phyloP scores from a whole-genome alignment of 2,113 vertebrate species.

The Syngnathus floridae region DNA sequence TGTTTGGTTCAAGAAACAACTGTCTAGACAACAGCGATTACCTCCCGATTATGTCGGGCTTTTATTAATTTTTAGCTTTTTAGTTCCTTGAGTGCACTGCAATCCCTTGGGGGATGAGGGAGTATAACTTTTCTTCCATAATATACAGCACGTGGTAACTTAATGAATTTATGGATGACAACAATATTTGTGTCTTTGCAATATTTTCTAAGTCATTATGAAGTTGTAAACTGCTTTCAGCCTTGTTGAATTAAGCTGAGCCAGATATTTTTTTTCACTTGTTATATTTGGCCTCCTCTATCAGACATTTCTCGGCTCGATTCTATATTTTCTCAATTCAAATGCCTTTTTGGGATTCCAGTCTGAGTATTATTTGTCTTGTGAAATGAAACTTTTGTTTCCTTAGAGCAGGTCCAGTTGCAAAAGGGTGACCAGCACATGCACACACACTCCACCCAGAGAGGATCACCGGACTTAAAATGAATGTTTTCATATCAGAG shows the following conservation, averaged over 20 bases:
- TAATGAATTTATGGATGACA: conserved; percentile 5
- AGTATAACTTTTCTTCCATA: background rate
- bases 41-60: background rate
- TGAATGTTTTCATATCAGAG: background rate
- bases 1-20: background rate
- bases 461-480: background rate
- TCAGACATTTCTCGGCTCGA: background rate
- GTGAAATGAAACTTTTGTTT: conserved; percentile 6
- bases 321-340: conserved; percentile 4
- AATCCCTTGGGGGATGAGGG: background rate
- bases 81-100: background rate
- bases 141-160: background rate
- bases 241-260: background rate
- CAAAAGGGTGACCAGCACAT: background rate
- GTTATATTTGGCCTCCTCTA: background rate
- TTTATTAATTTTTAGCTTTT: background rate
- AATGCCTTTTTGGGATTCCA: background rate
- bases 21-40: conserved; percentile 5
- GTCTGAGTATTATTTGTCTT: conserved; percentile 1
- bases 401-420: background rate
- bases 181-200: background rate
- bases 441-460: background rate
- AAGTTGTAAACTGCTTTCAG: background rate
- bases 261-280: background rate
- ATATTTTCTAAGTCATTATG: background rate